Base-by-base conservation (phyloP, 2,797 vertebrate genomes). In the Scomberomorus guttatus region DNA sequence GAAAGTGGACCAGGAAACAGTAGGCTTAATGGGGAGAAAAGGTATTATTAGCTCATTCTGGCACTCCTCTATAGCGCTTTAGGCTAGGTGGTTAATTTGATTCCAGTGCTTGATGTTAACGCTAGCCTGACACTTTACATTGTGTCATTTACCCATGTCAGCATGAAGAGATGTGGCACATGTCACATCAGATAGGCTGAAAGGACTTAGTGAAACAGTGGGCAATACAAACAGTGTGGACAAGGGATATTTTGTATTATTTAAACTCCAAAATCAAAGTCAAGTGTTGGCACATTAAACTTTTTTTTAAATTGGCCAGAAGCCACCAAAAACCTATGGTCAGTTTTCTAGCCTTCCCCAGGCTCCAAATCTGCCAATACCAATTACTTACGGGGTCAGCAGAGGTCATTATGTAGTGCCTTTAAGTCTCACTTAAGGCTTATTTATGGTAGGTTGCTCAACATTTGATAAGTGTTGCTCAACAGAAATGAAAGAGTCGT, bases 1-100 rank as follows among this genome's bases (percentile, higher is more conserved):
- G 70, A 90, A 89, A 90, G 86, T 90, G 85, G 88, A 90, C 83
- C 85, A 91, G 76, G 78, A 93, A 93, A 83, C 86, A 91, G 77
- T 82, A 55, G 87, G 85, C 68, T 77, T 86, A 76, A 81, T 68
- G 29, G 75, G 81, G 67, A 86, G 69, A 65, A 83, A 80, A 62
- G 4, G 82, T 95, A 94, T 96, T 95, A 94, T 95, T 95, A 95
- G 92, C 87, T 84, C 91, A 81, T 87, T 91, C 86, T 91, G 89
- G 77, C 89, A 77, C 91, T 90, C 92, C 84, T 84, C 72, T 51
- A 50, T 20, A 84, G 75, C 70, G 69, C 92, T 91, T 11, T 63
- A 84, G 91, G 90, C 84, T 68, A 92, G 90, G 88, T 79, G 80
- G 62, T 91, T 95, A 93, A 92, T 95, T 88, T 94, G 77, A 94